Conservation (phyloP, 2,888 invertebrate species). For the Linyphia triangularis region DNA sequence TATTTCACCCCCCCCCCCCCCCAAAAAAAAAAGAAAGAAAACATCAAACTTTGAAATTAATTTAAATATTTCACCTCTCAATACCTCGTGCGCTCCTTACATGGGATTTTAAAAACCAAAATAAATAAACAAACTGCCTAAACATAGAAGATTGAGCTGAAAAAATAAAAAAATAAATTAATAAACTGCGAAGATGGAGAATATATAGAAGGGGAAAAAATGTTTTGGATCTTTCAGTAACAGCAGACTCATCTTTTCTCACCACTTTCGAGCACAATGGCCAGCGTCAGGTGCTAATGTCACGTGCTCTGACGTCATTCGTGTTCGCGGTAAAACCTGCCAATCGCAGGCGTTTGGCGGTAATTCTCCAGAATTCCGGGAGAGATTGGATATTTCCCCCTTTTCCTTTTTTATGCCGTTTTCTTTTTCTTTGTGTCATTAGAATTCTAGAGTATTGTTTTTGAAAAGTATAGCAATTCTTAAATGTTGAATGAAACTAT, state of each 20-base stretch:
- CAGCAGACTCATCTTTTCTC: slow-evolving; percentile 68
- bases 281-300: slow-evolving; percentile 72
- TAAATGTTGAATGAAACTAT: neutral
- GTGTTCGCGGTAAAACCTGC: slow-evolving; percentile 72
- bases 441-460: slow-evolving; percentile 15
- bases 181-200: slow-evolving; percentile 38
- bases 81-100: slow-evolving; percentile 33
- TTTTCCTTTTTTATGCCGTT: neutral
- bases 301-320: slow-evolving; percentile 74
- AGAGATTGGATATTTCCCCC: slow-evolving; percentile 50
- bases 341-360: slow-evolving; percentile 69
- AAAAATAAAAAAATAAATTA: slow-evolving; percentile 40
- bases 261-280: slow-evolving; percentile 71
- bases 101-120: slow-evolving; percentile 26
- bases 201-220: slow-evolving; percentile 50
- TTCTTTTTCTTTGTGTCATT: slow-evolving; percentile 24
- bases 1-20: neutral
- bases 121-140: slow-evolving; percentile 39
- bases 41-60: slow-evolving; percentile 58
- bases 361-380: slow-evolving; percentile 62
- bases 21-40: slow-evolving; percentile 26
- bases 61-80: slow-evolving; percentile 56
- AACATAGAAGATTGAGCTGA: slow-evolving; percentile 45
- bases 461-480: neutral
- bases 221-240: slow-evolving; percentile 63